A percentile compares a stretch with the other conserved stretches of the same genome.
These are phyloP conservation scores for Drosophila kurseongensis DNA, from an alignment of 1,140 invertebrate genomes.

Conservation along the genomic window DNA sequence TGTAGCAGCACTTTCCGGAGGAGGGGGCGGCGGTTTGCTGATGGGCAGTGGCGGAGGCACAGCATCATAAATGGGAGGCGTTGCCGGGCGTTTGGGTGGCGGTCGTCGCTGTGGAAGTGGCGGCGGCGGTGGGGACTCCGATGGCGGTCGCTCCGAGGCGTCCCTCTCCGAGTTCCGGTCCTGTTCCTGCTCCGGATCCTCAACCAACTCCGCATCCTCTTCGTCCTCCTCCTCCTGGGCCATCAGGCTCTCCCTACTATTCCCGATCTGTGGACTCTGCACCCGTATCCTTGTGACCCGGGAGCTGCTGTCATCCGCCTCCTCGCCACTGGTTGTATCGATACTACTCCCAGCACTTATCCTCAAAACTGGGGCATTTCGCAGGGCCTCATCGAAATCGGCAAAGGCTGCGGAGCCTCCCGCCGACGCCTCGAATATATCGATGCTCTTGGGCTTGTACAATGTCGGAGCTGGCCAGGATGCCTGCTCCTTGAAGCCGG, in stretches of 20 bases:
- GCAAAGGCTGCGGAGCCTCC: conserved; percentile 63
- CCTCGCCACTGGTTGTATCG: conserved; percentile 38
- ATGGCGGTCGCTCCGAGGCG: conserved; percentile 57
- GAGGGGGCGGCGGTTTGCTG: conserved; percentile 44
- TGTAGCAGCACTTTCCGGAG: neutral
- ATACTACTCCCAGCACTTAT: conserved; percentile 50
- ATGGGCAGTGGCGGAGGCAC: conserved; percentile 62
- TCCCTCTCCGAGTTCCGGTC: neutral
- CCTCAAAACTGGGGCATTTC: conserved; percentile 72
- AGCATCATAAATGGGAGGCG: conserved; percentile 61
- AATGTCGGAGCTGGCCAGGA: conserved; percentile 47
- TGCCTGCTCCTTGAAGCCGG: conserved; percentile 46
- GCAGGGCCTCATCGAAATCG: conserved; percentile 78
- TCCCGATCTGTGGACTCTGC: conserved; percentile 58
- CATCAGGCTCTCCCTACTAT: conserved; percentile 69
- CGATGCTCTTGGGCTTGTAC: conserved; percentile 81
- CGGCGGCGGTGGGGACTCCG: conserved; percentile 60
- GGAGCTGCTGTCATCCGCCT: conserved; percentile 65
- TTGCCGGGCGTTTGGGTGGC: conserved; percentile 4
- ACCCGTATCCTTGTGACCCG: conserved; percentile 63
- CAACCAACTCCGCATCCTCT: neutral
- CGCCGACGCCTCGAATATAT: conserved; percentile 68
- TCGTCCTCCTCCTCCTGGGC: conserved; percentile 57
- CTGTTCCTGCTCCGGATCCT: neutral
- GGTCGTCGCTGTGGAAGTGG: conserved; percentile 64